Evolutionary conservation across 2,113 vertebrate species (phyloP).

Genomic region (Eulemur rufifrons): DNA sequence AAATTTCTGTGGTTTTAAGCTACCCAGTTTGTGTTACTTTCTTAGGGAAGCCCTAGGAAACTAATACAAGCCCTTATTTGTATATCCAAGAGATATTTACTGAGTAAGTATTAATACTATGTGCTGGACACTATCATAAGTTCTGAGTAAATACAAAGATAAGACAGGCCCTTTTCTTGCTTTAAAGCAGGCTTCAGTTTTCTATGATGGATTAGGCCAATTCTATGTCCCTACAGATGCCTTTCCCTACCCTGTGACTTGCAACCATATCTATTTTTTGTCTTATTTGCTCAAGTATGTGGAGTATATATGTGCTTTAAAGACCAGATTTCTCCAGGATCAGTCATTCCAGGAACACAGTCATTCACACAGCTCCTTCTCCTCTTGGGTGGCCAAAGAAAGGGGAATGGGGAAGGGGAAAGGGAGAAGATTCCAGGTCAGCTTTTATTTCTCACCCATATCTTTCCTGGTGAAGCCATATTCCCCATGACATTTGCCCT

Average conservation of each 20-base stretch:
- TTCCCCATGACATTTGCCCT: not conserved
- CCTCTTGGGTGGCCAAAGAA: not conserved
- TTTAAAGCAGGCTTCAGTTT: slow-evolving; percentile 27
- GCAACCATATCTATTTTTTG: not conserved
- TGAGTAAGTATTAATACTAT: not conserved
- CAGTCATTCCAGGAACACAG: not conserved
- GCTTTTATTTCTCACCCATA: not conserved
- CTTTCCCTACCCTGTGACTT: not conserved
- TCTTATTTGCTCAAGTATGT: not conserved
- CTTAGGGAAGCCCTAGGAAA: not conserved
- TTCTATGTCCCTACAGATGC: not conserved
- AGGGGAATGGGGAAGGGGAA: not conserved
- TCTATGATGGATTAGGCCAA: not conserved
- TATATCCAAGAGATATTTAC: not conserved
- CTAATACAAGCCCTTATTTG: not conserved
- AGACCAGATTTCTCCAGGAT: not conserved
- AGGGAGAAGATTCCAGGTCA: not conserved
- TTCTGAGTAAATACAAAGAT: not conserved
- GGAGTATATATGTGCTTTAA: not conserved
- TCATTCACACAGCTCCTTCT: not conserved
- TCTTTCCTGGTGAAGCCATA: not conserved
- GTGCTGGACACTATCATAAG: not conserved
- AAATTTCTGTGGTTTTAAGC: not conserved
- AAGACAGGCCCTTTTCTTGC: not conserved
- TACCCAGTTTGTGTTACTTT: not conserved